Conservation (phyloP, 1,140 invertebrate species). For the Campoletis sonorensis region DNA sequence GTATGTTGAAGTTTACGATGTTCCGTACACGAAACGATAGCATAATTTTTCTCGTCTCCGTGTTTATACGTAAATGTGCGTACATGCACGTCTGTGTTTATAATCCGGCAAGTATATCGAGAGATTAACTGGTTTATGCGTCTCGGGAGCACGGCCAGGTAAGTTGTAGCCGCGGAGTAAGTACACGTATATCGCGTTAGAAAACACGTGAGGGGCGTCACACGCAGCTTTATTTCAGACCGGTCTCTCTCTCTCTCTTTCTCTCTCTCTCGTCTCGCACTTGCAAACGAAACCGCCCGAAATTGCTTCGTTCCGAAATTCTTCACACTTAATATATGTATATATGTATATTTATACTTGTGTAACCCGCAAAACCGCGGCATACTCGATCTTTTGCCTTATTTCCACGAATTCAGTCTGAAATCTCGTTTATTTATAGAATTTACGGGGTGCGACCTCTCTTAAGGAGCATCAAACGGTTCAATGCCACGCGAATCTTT, state of each 20-base stretch:
- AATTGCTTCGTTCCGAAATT: slow-evolving; percentile 35
- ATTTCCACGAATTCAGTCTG: slow-evolving; percentile 44
- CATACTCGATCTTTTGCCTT: slow-evolving; percentile 9
- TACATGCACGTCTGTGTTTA: neutral
- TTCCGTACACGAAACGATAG: neutral
- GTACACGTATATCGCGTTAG: slow-evolving; percentile 25
- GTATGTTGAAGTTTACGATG: neutral
- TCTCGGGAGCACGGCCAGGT: slow-evolving; percentile 6
- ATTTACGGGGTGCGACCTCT: neutral
- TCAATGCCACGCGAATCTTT: neutral
- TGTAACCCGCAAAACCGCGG: neutral
- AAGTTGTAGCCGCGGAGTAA: neutral
- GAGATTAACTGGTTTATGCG: slow-evolving; percentile 38
- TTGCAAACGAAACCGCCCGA: slow-evolving; percentile 11
- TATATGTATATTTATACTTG: neutral
- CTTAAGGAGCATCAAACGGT: slow-evolving; percentile 7
- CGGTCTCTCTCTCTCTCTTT: neutral
- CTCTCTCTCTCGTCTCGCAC: neutral
- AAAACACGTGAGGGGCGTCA: slow-evolving; percentile 32
- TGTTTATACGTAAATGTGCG: too few species aligned
- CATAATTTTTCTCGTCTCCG: slow-evolving; percentile 7
- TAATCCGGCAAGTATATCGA: slow-evolving; percentile 24
- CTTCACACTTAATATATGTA: slow-evolving; percentile 6
- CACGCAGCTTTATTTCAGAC: slow-evolving; percentile 33
- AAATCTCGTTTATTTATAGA: slow-evolving; percentile 43